A percentile compares a stretch with the other conserved stretches of the same genome.
These are phyloP conservation scores for Protula sp. DNA, from an alignment of 2,888 invertebrate genomes.

Conservation along the genomic window DNA sequence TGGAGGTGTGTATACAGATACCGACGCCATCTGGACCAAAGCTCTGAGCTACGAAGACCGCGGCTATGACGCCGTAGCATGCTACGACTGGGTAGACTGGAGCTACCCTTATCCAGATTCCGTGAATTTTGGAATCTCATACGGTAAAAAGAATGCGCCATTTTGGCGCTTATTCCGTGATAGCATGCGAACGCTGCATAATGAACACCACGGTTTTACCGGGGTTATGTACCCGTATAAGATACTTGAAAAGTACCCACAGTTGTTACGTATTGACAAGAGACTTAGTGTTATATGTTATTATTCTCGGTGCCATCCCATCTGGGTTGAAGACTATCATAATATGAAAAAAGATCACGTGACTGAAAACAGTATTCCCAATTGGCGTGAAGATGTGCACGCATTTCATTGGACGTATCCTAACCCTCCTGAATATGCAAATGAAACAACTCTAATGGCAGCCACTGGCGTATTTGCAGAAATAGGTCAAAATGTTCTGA, in stretches of 20 bases:
- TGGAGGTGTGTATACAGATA: conserved; percentile 1
- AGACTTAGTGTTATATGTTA: conserved; percentile 39
- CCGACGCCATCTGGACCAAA: background rate
- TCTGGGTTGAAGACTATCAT: conserved; percentile 31
- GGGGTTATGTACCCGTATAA: conserved; percentile 1
- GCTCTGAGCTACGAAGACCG: background rate
- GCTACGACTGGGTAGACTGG: conserved; percentile 2
- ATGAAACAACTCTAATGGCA: conserved; percentile 16
- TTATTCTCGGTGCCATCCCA: conserved; percentile 37
- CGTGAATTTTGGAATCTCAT: conserved; percentile 1
- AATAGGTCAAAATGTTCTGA: conserved; percentile 35
- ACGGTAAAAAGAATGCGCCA: conserved; percentile 3
- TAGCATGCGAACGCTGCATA: conserved; percentile 1
- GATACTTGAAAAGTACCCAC: conserved; percentile 35
- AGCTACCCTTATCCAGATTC: background rate
- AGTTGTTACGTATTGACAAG: conserved; percentile 32
- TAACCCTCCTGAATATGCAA: conserved; percentile 33
- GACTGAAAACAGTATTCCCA: conserved; percentile 13
- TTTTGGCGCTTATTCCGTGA: conserved; percentile 1
- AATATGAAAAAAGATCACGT: conserved; percentile 23
- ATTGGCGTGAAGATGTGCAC: conserved; percentile 37
- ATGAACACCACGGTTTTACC: conserved; percentile 1
- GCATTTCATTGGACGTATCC: conserved; percentile 43
- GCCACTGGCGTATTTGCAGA: conserved; percentile 34
- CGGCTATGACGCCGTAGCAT: conserved; percentile 2